phyloP scores from a whole-genome alignment of 2,113 vertebrate species.

The Ictalurus furcatus region DNA sequence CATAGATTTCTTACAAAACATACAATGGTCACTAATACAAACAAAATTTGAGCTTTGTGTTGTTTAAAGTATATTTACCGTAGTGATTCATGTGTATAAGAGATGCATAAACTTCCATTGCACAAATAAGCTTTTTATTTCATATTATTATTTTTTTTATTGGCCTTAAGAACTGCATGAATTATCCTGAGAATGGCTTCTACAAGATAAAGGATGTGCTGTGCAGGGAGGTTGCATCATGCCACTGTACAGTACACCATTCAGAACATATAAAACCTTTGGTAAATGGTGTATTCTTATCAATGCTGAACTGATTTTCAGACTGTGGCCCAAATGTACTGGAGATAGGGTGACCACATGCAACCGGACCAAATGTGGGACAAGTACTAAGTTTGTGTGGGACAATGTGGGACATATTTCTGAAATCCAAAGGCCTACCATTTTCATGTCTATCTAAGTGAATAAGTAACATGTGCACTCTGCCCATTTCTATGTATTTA shows the following conservation, averaged over 20 bases:
- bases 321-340: background rate
- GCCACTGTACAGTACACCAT: background rate
- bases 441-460: no score
- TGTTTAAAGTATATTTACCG: background rate
- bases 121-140: background rate
- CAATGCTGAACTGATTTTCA: background rate
- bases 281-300: background rate
- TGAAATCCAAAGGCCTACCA: no score
- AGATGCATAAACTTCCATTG: background rate
- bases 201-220: background rate
- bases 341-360: no score
- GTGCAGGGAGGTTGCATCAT: background rate
- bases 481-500: no score
- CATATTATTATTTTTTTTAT: background rate
- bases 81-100: background rate
- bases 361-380: no score
- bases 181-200: background rate
- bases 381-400: no score
- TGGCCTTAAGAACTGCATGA: background rate
- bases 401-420: no score
- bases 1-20: conserved; percentile 9
- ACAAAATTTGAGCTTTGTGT: background rate
- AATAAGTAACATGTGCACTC: no score
- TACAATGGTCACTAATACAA: background rate
- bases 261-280: background rate